A percentile compares a stretch with the other conserved stretches of the same genome.
phyloP scores from a whole-genome alignment of 2,797 vertebrate genomes.

The Orestias chungarensis region DNA sequence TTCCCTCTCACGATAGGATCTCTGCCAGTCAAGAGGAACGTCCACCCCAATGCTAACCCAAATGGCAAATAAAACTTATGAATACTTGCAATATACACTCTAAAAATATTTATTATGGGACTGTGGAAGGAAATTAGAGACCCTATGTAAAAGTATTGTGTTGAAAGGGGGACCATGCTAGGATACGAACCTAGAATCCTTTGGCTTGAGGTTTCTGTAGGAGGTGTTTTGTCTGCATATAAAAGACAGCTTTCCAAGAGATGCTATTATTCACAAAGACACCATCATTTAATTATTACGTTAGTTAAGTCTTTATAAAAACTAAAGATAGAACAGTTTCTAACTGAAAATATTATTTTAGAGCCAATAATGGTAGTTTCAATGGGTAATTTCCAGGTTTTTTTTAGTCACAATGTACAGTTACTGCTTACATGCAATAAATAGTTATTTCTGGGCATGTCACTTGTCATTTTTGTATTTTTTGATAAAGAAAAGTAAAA shows the following conservation, averaged over 20 bases:
- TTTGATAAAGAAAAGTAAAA: background rate
- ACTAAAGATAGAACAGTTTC: background rate
- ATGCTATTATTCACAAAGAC: background rate
- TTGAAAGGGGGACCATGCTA: background rate
- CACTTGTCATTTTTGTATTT: background rate
- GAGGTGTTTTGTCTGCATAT: background rate
- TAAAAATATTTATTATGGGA: background rate
- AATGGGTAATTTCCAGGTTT: background rate
- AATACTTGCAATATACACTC: background rate
- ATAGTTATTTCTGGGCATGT: background rate
- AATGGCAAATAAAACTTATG: background rate
- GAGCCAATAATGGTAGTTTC: background rate
- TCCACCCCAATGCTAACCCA: background rate
- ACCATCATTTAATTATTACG: background rate
- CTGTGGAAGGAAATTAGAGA: background rate
- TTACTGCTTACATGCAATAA: background rate
- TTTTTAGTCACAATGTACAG: background rate
- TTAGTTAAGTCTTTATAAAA: background rate
- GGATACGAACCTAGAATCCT: background rate
- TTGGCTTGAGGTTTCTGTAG: too few species aligned
- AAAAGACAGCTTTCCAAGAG: background rate
- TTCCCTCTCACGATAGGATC: background rate
- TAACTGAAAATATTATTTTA: background rate
- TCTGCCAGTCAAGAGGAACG: background rate
- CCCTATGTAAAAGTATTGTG: background rate